Evolutionary conservation across 92 coral and sea anemone species (phyloP).

Genomic region (Isaurus tuberculatus): DNA sequence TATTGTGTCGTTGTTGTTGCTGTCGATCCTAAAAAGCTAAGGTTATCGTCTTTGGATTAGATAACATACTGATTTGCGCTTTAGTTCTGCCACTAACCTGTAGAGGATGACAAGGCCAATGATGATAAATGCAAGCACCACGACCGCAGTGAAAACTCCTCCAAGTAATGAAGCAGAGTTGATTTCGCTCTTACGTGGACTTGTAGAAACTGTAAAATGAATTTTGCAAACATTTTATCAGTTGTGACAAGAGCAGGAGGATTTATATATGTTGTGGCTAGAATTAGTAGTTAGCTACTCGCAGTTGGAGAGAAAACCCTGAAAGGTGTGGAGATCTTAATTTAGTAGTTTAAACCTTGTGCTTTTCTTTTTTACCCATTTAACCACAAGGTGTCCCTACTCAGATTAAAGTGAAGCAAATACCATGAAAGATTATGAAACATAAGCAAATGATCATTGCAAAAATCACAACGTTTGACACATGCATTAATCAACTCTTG

Average conservation of each 20-base stretch:
- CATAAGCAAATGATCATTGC: too few species aligned
- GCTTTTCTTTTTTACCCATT: too few species aligned
- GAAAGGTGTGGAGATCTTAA: too few species aligned
- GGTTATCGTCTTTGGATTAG: background rate
- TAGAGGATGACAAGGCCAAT: conserved; percentile 83
- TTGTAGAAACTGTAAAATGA: conserved; percentile 20
- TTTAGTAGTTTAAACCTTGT: too few species aligned
- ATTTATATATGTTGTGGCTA: background rate
- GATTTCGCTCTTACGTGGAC: conserved; percentile 43
- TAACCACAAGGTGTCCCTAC: too few species aligned
- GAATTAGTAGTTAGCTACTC: background rate
- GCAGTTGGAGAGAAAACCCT: too few species aligned
- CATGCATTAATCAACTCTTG: too few species aligned
- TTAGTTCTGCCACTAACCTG: conserved; percentile 52
- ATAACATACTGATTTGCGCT: too few species aligned
- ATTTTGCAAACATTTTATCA: background rate
- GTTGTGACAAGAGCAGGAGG: too few species aligned
- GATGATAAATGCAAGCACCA: conserved; percentile 85
- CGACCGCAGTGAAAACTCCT: conserved; percentile 96
- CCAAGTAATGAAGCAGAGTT: conserved; percentile 91
- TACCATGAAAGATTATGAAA: too few species aligned
- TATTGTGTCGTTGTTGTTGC: background rate
- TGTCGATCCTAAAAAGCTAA: background rate
- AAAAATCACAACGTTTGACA: too few species aligned
- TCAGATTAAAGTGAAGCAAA: too few species aligned